These are phyloP conservation scores for Drosophila biarmipes DNA, from an alignment of 1,140 invertebrate species.

Conservation along the genomic window DNA sequence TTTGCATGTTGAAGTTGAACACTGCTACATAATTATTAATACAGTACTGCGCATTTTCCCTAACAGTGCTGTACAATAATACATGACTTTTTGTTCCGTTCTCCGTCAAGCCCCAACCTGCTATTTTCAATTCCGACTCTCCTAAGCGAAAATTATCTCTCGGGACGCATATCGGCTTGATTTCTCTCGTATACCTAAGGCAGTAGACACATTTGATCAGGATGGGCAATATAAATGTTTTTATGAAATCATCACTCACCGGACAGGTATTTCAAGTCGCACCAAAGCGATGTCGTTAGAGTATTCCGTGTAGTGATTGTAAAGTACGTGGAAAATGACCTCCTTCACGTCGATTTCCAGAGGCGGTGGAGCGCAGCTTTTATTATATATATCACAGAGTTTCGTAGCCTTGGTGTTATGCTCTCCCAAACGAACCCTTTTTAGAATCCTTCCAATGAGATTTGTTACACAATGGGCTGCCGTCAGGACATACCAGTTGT, in stretches of 20 bases:
- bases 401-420: constrained; percentile 39
- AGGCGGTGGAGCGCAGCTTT: constrained; percentile 63
- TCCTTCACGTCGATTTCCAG: constrained; percentile 87
- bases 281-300: constrained; percentile 91
- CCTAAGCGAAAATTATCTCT: constrained; percentile 31
- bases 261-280: constrained; percentile 86
- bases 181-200: constrained; percentile 86
- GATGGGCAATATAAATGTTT: too few species aligned
- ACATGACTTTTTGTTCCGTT: constrained; percentile 84
- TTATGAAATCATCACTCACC: constrained; percentile 3
- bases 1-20: constrained; percentile 83
- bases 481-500: constrained; percentile 85
- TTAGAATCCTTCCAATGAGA: constrained; percentile 60
- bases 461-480: constrained; percentile 86
- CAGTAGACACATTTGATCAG: not conserved
- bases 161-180: constrained; percentile 93
- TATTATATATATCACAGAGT: not conserved
- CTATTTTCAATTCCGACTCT: constrained; percentile 86
- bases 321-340: constrained; percentile 87
- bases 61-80: constrained; percentile 36
- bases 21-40: not conserved
- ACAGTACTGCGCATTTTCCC: not conserved
- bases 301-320: constrained; percentile 85
- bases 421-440: constrained; percentile 76
- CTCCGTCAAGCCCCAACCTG: constrained; percentile 93